A percentile compares a stretch with the other conserved stretches of the same genome.
Evolutionary conservation across 2,797 vertebrate genomes (phyloP).

Genomic region (Hoplostethus mediterraneus): DNA sequence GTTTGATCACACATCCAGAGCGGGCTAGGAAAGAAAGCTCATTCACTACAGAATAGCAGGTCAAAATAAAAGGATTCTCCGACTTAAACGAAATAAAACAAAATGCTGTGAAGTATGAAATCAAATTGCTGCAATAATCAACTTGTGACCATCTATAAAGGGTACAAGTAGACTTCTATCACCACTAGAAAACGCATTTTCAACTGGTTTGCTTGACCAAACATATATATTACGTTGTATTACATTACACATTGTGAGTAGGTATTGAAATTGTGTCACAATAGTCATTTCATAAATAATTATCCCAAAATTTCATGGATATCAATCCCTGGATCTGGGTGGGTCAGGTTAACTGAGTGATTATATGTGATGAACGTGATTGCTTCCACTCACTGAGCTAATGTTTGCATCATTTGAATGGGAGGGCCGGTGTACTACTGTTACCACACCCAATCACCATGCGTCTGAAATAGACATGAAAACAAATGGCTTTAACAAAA

Average conservation of each 20-base stretch:
- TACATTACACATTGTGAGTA: constrained; percentile 5
- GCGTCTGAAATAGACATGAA: constrained; percentile 15
- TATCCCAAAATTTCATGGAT: constrained; percentile 10
- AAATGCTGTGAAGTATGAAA: neutral
- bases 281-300: constrained; percentile 21
- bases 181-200: neutral
- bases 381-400: constrained; percentile 10
- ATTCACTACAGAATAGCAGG: constrained; percentile 39
- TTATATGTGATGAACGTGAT: neutral
- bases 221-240: constrained; percentile 21
- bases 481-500: constrained; percentile 14
- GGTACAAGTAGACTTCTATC: neutral
- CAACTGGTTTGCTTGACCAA: constrained; percentile 5
- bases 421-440: constrained; percentile 3
- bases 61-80: constrained; percentile 11
- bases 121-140: constrained; percentile 9
- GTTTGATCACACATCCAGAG: constrained; percentile 43
- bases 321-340: neutral
- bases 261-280: constrained; percentile 22
- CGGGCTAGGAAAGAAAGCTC: constrained; percentile 28
- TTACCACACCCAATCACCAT: neutral
- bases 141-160: neutral
- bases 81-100: constrained; percentile 27
- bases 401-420: constrained; percentile 37
- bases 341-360: neutral